phyloP scores from a whole-genome alignment of 2,888 invertebrate species.

The Campaea margaritaria region DNA sequence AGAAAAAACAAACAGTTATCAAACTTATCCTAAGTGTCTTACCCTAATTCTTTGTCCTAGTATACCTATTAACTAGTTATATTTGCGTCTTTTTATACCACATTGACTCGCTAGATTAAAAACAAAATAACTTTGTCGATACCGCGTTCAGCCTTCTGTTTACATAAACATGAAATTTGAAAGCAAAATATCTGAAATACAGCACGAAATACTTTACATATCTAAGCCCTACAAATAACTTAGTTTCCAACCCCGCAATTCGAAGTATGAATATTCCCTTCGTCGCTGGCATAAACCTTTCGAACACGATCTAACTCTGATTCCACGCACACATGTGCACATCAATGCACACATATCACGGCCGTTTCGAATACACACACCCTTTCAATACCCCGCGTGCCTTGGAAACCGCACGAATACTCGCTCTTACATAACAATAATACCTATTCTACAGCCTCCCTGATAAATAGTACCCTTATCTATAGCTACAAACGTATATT shows the following conservation, averaged over 20 bases:
- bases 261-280: slow-evolving; percentile 40
- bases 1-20: no score
- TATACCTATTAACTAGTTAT: no score
- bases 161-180: slow-evolving; percentile 26
- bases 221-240: slow-evolving; percentile 34
- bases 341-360: slow-evolving; percentile 61
- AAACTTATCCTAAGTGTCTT: no score
- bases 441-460: slow-evolving; percentile 70
- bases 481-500: slow-evolving; percentile 13
- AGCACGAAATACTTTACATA: slow-evolving; percentile 29
- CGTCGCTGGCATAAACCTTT: slow-evolving; percentile 65
- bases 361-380: slow-evolving; percentile 71
- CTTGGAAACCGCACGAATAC: slow-evolving; percentile 79
- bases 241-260: slow-evolving; percentile 33
- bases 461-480: slow-evolving; percentile 55
- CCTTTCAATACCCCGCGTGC: slow-evolving; percentile 70
- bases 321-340: slow-evolving; percentile 44
- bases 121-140: slow-evolving; percentile 12
- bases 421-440: slow-evolving; percentile 83
- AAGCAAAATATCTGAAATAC: slow-evolving; percentile 28
- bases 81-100: neutral
- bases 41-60: no score
- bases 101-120: neutral
- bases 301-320: slow-evolving; percentile 69
- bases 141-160: slow-evolving; percentile 14